Conservation (phyloP, 2,888 invertebrate species). For the Cistogaster globosa region DNA sequence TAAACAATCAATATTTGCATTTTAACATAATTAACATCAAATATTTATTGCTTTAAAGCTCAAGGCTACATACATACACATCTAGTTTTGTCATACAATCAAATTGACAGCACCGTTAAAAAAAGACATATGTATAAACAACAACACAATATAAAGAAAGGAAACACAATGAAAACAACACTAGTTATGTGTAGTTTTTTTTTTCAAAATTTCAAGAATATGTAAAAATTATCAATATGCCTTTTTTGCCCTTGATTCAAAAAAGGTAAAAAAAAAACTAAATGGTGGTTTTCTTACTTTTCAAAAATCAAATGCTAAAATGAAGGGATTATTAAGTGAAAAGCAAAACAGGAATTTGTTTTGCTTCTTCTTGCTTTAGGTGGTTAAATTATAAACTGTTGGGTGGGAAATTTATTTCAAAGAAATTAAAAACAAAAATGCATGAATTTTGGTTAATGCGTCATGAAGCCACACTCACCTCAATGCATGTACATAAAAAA, state of each 20-base stretch:
- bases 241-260: conserved; percentile 75
- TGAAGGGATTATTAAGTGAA: not conserved
- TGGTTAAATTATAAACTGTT: conserved; percentile 41
- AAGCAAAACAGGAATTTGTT: not conserved
- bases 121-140: not conserved
- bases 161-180: not conserved
- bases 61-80: no score
- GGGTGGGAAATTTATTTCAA: conserved; percentile 11
- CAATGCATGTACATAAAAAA: no score
- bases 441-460: conserved; percentile 45
- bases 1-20: no score
- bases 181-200: not conserved
- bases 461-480: conserved; percentile 21
- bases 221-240: conserved; percentile 42
- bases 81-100: not conserved
- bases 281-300: not conserved
- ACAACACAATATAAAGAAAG: not conserved
- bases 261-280: conserved; percentile 39
- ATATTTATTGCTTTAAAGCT: no score
- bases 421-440: conserved; percentile 2
- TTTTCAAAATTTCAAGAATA: conserved; percentile 24
- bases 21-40: no score
- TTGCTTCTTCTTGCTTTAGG: conserved; percentile 16
- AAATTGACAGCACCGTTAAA: not conserved
- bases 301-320: not conserved